These are phyloP conservation scores for Neocrepidodera transversa DNA, from an alignment of 2,888 invertebrate genomes.

Conservation along the genomic window DNA sequence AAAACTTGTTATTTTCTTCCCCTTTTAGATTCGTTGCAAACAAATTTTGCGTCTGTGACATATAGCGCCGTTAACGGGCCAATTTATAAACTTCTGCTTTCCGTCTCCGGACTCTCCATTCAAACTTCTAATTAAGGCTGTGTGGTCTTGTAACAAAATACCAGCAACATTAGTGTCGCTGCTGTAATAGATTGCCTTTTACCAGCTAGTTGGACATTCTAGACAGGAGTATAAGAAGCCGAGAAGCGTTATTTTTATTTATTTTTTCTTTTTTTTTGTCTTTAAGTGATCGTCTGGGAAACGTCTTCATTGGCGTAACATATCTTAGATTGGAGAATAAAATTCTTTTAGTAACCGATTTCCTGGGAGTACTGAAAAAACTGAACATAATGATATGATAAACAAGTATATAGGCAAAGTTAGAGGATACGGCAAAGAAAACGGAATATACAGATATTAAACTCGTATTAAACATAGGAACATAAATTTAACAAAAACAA, in stretches of 20 bases:
- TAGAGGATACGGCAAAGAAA: no score
- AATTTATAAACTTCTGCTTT: conserved; percentile 24
- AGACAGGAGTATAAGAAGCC: conserved; percentile 22
- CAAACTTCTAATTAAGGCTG: conserved; percentile 26
- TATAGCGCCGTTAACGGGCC: conserved; percentile 15
- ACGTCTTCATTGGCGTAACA: no score
- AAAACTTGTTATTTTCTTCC: conserved; percentile 5
- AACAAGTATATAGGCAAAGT: no score
- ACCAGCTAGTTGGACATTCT: conserved; percentile 22
- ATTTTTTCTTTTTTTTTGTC: no score
- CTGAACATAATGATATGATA: no score
- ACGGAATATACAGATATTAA: no score
- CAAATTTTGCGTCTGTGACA: conserved; percentile 21
- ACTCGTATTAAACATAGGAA: no score
- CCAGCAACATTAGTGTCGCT: conserved; percentile 26
- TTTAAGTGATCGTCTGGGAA: no score
- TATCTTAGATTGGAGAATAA: no score
- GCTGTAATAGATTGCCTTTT: conserved; percentile 26
- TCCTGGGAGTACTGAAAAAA: no score
- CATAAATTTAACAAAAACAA: no score
- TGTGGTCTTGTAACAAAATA: conserved; percentile 25
- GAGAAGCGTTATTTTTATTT: conserved; percentile 14
- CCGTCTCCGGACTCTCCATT: conserved; percentile 7
- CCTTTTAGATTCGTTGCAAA: conserved; percentile 1
- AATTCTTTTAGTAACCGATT: no score